These are phyloP conservation scores for Acarapis woodi DNA, from an alignment of 1,140 invertebrate genomes.

Conservation along the genomic window DNA sequence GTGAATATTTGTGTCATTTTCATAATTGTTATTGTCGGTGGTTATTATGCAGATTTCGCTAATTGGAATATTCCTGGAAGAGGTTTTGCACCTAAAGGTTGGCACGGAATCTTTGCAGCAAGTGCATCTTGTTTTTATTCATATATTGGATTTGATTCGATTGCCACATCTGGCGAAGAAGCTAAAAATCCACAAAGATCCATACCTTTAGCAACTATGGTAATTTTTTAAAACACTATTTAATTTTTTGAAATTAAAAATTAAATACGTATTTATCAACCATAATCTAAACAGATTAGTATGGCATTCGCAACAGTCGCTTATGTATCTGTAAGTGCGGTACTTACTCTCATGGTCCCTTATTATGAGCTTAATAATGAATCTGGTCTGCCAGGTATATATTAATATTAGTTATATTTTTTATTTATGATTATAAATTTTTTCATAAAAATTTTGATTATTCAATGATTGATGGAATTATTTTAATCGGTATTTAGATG, in stretches of 20 bases:
- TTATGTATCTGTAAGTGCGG: slow-evolving; percentile 46
- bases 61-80: slow-evolving; percentile 32
- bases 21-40: slow-evolving; percentile 36
- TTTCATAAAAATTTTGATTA: no score
- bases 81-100: slow-evolving; percentile 52
- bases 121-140: slow-evolving; percentile 70
- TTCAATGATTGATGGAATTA: no score
- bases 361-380: slow-evolving; percentile 35
- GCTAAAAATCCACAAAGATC: slow-evolving; percentile 40
- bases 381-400: slow-evolving; percentile 51
- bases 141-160: slow-evolving; percentile 55
- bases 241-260: background rate
- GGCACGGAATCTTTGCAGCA: slow-evolving; percentile 28
- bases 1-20: slow-evolving; percentile 20
- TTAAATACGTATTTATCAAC: background rate
- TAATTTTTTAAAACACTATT: background rate
- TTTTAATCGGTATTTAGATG: no score
- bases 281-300: slow-evolving; percentile 34
- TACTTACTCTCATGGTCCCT: slow-evolving; percentile 53
- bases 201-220: slow-evolving; percentile 47
- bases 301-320: slow-evolving; percentile 43
- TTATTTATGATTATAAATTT: no score
- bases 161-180: slow-evolving; percentile 55
- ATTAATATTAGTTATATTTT: no score
- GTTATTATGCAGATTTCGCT: slow-evolving; percentile 39